Evolutionary conservation across 1,140 invertebrate genomes (phyloP).

Genomic region (Drosophila mayri): DNA sequence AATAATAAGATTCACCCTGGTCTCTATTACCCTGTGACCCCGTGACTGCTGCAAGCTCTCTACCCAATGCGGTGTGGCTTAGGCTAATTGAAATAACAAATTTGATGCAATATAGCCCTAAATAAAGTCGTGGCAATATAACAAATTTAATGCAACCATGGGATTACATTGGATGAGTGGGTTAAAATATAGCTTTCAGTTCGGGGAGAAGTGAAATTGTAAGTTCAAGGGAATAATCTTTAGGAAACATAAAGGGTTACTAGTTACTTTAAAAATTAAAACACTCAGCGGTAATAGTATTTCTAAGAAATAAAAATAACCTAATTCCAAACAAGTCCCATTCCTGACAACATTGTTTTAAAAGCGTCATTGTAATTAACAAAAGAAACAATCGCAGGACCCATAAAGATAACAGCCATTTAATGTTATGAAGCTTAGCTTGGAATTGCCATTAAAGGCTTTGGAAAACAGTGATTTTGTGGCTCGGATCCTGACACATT

Average conservation of each 20-base stretch:
- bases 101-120: constrained; percentile 31
- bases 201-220: background rate
- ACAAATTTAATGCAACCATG: constrained; percentile 18
- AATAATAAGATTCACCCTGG: constrained; percentile 64
- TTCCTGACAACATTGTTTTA: constrained; percentile 5
- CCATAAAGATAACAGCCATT: constrained; percentile 33
- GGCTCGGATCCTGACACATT: background rate
- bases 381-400: constrained; percentile 31
- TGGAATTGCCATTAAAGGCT: constrained; percentile 15
- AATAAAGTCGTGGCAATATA: constrained; percentile 22
- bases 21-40: constrained; percentile 24
- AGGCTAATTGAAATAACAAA: constrained; percentile 77
- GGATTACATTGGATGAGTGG: too few relatives aligned
- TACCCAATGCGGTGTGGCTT: constrained; percentile 53
- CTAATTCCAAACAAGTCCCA: background rate
- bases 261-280: too few relatives aligned
- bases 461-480: constrained; percentile 15
- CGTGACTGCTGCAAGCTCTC: constrained; percentile 2
- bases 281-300: background rate
- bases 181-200: too few relatives aligned
- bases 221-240: background rate
- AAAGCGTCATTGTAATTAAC: constrained; percentile 61
- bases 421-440: constrained; percentile 30
- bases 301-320: background rate
- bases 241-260: background rate